Base-by-base conservation (phyloP, 2,888 invertebrate genomes). In the Habroteleia sp. region DNA sequence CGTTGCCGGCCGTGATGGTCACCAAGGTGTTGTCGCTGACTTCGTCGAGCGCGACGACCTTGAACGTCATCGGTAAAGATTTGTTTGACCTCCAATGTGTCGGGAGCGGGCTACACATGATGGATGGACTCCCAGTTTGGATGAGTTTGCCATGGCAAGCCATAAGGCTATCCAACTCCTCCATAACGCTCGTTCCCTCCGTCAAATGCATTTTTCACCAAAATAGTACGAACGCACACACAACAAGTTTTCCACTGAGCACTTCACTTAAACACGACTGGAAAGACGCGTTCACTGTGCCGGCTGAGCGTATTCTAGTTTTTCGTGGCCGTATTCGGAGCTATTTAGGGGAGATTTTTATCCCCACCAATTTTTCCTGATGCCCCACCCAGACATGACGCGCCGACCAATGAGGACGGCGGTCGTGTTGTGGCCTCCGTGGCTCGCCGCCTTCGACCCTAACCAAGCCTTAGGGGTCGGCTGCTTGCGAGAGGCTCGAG, bases 41-140 rank as follows among this genome's bases (percentile, higher is more conserved):
- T 79, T 98, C 98, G 78, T 97, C 97, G 80, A 98, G 89, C 0
- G 97, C 95, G 73, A 98, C 94, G 79, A 98, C 97, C 90, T 97
- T 97, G 90, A 99, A 99, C 10, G 98, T 96, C 37, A 96, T 93
- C 17, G 99, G 99, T 77, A 99, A 90, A 13, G 97, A 97, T 90
- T 99, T 99, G 91, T 99, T 99, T 48, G 94, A 97, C 73, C 99
- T 92, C 99, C 99, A 99, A 88, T 99, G 99, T 0, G 93, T 93
- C 1, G 99, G 99, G 80, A 99, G 90, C 1, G 93, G 94, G 46
- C 97, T 97, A 90, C 99, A 99, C 69, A 98, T 91, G 78, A 99
- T 95, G 77, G 97, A 95, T 0, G 99, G 99, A 75, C 97, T 97
- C 46, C 97, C 98, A 17, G 99, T 99, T 88, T 94, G 94, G 80